phyloP scores from a whole-genome alignment of 2,888 invertebrate genomes.

The Cosmia trapezina region DNA sequence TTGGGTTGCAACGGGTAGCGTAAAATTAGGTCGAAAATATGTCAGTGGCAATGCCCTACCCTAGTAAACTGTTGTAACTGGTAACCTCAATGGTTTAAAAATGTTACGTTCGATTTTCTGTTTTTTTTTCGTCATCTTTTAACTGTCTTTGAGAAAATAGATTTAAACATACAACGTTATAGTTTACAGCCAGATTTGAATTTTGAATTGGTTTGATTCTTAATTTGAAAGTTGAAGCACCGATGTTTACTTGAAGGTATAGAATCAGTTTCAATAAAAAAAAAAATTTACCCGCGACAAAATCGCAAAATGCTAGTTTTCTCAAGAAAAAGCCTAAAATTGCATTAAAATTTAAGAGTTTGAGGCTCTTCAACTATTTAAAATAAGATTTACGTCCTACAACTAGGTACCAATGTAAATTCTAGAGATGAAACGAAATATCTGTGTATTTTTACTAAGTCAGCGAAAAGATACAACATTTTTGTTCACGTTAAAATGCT shows the following conservation, averaged over 20 bases:
- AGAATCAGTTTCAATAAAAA: too few species aligned
- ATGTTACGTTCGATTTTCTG: constrained; percentile 24
- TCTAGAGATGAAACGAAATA: too few species aligned
- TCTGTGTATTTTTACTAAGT: neutral
- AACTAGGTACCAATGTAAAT: too few species aligned
- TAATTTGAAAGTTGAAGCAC: neutral
- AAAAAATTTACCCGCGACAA: too few species aligned
- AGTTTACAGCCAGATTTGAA: neutral
- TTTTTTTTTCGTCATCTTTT: neutral
- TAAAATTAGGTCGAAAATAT: constrained; percentile 43
- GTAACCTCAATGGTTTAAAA: constrained; percentile 37
- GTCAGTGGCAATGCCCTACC: constrained; percentile 43
- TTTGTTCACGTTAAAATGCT: constrained; percentile 5
- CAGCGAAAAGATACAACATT: neutral
- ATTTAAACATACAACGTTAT: neutral
- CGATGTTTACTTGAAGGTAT: neutral
- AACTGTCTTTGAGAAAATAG: neutral
- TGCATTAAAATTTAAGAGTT: neutral
- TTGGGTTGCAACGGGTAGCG: constrained; percentile 39
- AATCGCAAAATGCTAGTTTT: neutral
- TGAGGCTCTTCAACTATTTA: too few species aligned
- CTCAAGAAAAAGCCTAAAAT: neutral
- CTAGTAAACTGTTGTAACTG: constrained; percentile 51
- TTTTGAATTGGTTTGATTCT: neutral
- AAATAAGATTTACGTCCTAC: too few species aligned